These are phyloP conservation scores for Panopea generosa DNA, from an alignment of 2,888 invertebrate genomes.

Conservation along the genomic window DNA sequence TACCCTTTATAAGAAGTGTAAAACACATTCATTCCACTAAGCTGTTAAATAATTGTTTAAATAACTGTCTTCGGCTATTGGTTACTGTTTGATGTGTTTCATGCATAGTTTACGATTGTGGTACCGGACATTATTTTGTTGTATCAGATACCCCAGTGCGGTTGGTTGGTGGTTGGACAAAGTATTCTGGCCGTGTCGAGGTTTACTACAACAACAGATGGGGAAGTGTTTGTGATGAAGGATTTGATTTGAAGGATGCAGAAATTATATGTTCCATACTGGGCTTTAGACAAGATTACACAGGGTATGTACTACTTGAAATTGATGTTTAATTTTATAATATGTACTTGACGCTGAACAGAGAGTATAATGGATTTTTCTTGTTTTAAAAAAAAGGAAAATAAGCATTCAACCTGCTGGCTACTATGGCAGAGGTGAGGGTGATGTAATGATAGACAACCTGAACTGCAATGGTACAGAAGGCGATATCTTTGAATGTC, in stretches of 20 bases:
- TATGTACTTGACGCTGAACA: no score
- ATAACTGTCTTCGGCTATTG: no score
- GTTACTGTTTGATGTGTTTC: no score
- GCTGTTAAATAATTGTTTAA: no score
- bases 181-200: constrained; percentile 22
- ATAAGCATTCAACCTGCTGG: neutral
- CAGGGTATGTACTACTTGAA: no score
- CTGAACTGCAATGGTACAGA: constrained; percentile 5
- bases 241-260: constrained; percentile 26
- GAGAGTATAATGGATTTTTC: no score
- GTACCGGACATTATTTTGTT: no score
- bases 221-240: constrained; percentile 18
- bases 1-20: no score
- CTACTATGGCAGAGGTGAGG: neutral
- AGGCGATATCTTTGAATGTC: constrained; percentile 1
- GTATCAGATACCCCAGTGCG: constrained; percentile 35
- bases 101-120: no score
- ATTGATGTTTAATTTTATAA: no score
- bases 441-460: neutral
- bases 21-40: no score
- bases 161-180: constrained; percentile 24
- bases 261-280: constrained; percentile 13
- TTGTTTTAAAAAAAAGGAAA: neutral
- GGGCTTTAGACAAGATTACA: neutral
- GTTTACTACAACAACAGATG: constrained; percentile 22